These are phyloP conservation scores for Okamejei kenojei DNA, from an alignment of 2,797 vertebrate genomes.

Conservation along the genomic window DNA sequence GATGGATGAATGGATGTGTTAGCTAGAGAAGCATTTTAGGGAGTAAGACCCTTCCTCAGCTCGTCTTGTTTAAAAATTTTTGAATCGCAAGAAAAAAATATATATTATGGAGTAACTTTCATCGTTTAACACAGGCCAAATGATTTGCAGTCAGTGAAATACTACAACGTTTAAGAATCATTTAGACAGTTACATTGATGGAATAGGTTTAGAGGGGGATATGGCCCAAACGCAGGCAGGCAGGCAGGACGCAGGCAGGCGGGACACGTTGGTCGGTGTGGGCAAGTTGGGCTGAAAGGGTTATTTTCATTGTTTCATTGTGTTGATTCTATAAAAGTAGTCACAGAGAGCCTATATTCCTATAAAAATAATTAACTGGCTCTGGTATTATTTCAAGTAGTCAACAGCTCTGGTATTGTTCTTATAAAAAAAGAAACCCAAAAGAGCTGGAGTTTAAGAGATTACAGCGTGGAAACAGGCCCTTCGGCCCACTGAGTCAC, in stretches of 20 bases:
- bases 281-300: too few relatives aligned
- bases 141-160: neutral
- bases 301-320: too few relatives aligned
- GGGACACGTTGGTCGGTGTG: too few relatives aligned
- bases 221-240: too few relatives aligned
- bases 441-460: too few relatives aligned
- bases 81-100: neutral
- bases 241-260: too few relatives aligned
- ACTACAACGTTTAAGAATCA: neutral
- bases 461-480: too few relatives aligned
- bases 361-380: neutral
- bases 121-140: neutral
- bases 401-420: neutral
- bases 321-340: neutral
- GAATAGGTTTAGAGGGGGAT: too few relatives aligned
- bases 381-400: neutral
- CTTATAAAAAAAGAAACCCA: neutral
- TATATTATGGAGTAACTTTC: neutral
- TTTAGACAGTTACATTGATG: too few relatives aligned
- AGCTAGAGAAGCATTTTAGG: neutral
- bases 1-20: neutral
- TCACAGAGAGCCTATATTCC: neutral
- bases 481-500: too few relatives aligned
- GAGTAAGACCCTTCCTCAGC: neutral
- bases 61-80: neutral